phyloP scores from a whole-genome alignment of 2,797 vertebrate genomes.

The Lagocephalus sceleratus region DNA sequence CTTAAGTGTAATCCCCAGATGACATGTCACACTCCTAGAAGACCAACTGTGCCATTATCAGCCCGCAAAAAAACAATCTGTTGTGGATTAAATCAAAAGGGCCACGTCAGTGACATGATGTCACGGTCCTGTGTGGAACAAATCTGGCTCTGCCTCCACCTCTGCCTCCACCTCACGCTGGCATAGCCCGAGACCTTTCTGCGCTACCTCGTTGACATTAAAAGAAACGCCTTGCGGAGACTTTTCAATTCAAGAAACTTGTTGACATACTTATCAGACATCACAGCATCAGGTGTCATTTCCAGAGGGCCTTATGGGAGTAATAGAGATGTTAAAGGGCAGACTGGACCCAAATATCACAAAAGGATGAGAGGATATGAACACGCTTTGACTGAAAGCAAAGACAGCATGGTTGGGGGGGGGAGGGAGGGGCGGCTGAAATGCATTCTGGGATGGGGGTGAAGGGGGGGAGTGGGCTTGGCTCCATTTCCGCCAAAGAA shows the following conservation, averaged over 20 bases:
- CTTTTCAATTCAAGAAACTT: constrained; percentile 66
- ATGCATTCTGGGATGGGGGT: not conserved
- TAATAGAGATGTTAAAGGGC: constrained; percentile 66
- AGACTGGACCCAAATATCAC: constrained; percentile 64
- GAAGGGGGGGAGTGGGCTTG: constrained; percentile 49
- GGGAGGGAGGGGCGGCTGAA: constrained; percentile 28
- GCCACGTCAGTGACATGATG: not conserved
- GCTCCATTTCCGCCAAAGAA: constrained; percentile 86
- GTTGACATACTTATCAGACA: constrained; percentile 70
- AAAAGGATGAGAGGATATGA: constrained; percentile 64
- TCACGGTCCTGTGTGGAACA: constrained; percentile 7
- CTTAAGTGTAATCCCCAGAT: constrained; percentile 13
- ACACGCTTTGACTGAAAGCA: constrained; percentile 50
- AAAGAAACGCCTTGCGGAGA: constrained; percentile 42
- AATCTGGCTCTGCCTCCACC: constrained; percentile 22
- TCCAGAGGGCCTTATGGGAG: constrained; percentile 62
- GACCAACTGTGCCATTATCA: not conserved
- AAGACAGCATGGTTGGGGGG: constrained; percentile 30
- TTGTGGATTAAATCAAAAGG: constrained; percentile 9
- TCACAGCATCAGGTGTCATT: constrained; percentile 60
- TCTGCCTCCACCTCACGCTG: constrained; percentile 9
- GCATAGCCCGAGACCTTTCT: constrained; percentile 41
- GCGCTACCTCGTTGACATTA: constrained; percentile 48
- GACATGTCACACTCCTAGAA: constrained; percentile 2
- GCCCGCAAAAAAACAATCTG: constrained; percentile 4